Conservation (phyloP, 2,113 vertebrate species). For the Lepisosteus osseus region DNA sequence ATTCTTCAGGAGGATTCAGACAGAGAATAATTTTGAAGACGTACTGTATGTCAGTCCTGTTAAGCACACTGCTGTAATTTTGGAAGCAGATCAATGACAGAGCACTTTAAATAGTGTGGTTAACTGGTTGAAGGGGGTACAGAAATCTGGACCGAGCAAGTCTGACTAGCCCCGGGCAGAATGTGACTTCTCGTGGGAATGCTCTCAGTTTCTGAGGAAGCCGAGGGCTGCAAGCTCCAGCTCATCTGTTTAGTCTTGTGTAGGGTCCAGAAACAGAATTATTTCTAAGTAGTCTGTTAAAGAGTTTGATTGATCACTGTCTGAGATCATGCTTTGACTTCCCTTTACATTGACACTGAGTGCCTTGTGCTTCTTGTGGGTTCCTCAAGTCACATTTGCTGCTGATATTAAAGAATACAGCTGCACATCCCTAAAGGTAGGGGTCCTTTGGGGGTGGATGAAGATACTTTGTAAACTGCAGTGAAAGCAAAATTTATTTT, state of each 20-base stretch:
- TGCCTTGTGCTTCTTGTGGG: neutral
- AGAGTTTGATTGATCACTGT: slow-evolving; percentile 3
- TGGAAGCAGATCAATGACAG: no score
- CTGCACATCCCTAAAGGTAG: neutral
- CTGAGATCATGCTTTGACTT: neutral
- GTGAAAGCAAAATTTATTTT: neutral
- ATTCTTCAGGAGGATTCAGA: no score
- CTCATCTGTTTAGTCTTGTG: neutral
- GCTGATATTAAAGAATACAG: neutral
- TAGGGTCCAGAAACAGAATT: neutral
- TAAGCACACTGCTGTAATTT: no score
- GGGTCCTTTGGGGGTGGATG: slow-evolving; percentile 1
- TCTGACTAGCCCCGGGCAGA: no score
- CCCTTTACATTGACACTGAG: neutral
- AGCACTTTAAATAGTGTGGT: no score
- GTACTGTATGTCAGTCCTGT: no score
- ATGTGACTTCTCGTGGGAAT: no score
- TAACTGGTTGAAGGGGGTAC: no score
- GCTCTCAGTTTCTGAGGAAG: no score
- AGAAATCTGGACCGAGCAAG: no score
- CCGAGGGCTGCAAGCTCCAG: no score
- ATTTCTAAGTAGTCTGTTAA: neutral
- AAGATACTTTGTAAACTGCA: slow-evolving; percentile 5
- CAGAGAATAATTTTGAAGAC: no score
- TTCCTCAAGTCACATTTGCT: neutral